phyloP scores from a whole-genome alignment of 2,113 vertebrate genomes.

The Podiceps cristatus region DNA sequence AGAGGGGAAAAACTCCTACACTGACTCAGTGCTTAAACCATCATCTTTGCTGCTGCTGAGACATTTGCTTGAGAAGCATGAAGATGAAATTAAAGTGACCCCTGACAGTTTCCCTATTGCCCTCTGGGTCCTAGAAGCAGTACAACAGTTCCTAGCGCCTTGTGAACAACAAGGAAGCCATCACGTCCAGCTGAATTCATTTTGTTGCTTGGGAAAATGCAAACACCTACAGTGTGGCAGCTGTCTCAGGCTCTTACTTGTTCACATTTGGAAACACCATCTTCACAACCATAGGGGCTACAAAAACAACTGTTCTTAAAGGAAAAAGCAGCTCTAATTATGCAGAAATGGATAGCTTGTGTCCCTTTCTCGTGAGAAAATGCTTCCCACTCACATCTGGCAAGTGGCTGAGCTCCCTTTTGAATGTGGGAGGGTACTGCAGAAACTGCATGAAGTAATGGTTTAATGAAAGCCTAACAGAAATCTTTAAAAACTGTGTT shows the following conservation, averaged over 20 bases:
- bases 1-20: background rate
- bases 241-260: background rate
- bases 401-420: background rate
- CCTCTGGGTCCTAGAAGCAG: background rate
- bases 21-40: background rate
- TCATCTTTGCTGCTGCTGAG: background rate
- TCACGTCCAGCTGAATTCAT: background rate
- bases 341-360: background rate
- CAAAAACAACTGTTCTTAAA: background rate
- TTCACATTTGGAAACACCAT: background rate
- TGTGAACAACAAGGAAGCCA: background rate
- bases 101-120: background rate
- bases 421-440: slow-evolving; percentile 40
- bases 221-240: background rate
- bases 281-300: background rate
- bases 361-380: slow-evolving; percentile 10
- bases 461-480: slow-evolving; percentile 35
- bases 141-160: background rate
- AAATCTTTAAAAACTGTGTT: background rate
- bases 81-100: background rate
- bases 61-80: background rate
- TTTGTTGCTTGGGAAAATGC: background rate
- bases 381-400: slow-evolving; percentile 46
- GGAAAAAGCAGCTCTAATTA: background rate
- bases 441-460: background rate